Evolutionary conservation across 2,797 vertebrate species (phyloP), one percentile per base, ranked within the genome.

Genomic region (Sciurus carolinensis): DNA sequence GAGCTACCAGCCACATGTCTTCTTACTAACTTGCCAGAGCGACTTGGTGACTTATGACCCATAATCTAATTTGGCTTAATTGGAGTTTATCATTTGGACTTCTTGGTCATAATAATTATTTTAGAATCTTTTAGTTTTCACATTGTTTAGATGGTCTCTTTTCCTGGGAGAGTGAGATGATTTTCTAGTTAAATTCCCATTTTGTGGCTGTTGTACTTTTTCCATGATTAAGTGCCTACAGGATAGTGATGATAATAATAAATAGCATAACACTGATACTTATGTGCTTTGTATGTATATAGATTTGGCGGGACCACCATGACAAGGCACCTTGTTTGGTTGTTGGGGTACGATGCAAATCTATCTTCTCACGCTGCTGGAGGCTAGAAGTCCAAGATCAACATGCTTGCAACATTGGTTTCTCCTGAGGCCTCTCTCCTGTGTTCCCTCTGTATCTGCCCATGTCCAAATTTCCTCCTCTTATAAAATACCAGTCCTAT

Each of bases 131-230:
- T 22, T 72, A 47, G 26, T 64, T 54, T 54, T 71, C 89, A 47
- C 39, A 22, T 94, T 75, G 50, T 52, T 47, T 69, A 50, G 17
- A 26, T 67, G 18, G 28, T 84, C 42, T 33, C 42, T 66, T 89
- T 85, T 52, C 59, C 73, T 93, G 57, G 57, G 75, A 88, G 39
- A 59, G 30, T 39, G 59, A 64, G 5, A 94, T 86, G 67, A 39
- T 42, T 90, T 83, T 83, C 64, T 90, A 73, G 69, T 64, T 62
- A 66, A 92, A 36, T 92, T 90, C n/a, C 52, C 54, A 42, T 36
- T 39, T 77, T 77, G 33, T 22, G 54, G 10, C 62, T 64, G 36
- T 77, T 36, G 44, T 82, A 71, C 69, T 66, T 57, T 57, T 57
- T 24, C 57, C 57, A n/a, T 66, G 15, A 22, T 62, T n/a, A 36